Conservation (phyloP, 2,113 vertebrate genomes). For the Pluvialis apricaria region DNA sequence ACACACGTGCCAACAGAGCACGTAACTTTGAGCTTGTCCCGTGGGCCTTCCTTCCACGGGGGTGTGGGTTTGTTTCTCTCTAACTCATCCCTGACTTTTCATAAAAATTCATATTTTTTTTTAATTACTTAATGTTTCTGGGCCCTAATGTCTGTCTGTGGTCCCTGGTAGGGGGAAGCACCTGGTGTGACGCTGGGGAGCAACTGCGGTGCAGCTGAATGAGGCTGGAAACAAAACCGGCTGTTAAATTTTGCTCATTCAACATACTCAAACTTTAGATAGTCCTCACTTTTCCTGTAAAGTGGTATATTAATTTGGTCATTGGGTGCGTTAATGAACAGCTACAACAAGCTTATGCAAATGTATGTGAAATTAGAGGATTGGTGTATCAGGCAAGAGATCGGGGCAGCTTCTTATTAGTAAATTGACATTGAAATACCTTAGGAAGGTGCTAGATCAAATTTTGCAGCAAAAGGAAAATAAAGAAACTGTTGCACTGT, state of each 20-base stretch:
- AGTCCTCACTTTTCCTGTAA: background rate
- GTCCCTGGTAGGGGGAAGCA: background rate
- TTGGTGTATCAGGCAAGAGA: background rate
- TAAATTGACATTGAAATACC: background rate
- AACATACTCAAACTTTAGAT: background rate
- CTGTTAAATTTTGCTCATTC: background rate
- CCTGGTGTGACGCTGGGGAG: background rate
- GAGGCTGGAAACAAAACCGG: background rate
- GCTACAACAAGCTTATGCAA: background rate
- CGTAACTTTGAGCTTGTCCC: background rate
- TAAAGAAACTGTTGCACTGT: background rate
- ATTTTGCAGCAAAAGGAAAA: background rate
- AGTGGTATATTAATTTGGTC: background rate
- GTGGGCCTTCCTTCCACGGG: background rate
- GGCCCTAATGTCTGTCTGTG: background rate
- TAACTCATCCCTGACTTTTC: background rate
- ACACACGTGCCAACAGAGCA: background rate
- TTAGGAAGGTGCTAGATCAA: background rate
- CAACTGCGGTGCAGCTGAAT: background rate
- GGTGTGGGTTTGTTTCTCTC: background rate
- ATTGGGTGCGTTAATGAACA: background rate
- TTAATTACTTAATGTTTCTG: background rate
- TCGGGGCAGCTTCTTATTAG: background rate
- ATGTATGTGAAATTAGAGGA: constrained; percentile 10
- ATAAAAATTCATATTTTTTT: background rate